phyloP scores from a whole-genome alignment of 2,113 vertebrate genomes.

The Podarcis muralis region DNA sequence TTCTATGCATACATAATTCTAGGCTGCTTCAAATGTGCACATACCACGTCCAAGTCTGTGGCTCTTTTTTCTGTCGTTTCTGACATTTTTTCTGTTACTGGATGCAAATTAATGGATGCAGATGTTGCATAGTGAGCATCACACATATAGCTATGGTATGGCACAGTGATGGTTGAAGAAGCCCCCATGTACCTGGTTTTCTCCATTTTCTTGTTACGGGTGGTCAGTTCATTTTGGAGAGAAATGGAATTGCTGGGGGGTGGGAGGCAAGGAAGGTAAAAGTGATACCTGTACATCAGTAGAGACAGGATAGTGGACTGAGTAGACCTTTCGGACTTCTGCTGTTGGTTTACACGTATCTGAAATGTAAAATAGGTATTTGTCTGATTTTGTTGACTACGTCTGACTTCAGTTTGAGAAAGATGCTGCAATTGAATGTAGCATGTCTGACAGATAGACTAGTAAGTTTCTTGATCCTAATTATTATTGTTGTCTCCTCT shows the following conservation, averaged over 20 bases:
- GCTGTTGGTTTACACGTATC: background rate
- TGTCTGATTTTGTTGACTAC: background rate
- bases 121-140: background rate
- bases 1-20: background rate
- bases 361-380: background rate
- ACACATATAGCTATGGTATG: background rate
- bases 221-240: background rate
- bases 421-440: background rate
- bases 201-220: background rate
- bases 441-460: background rate
- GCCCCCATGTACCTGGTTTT: background rate
- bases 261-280: background rate
- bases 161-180: background rate
- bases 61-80: background rate
- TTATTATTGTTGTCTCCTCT: slow-evolving; percentile 5
- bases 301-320: background rate
- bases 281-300: background rate
- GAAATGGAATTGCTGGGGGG: background rate
- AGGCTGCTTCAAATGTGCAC: background rate
- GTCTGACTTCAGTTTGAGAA: background rate
- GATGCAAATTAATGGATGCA: background rate
- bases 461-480: slow-evolving; percentile 21
- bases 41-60: background rate
- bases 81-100: background rate
- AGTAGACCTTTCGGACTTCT: background rate